Evolutionary conservation across 2,888 invertebrate genomes (phyloP), one percentile per base, ranked within the genome.

Genomic region (Eilema griseolum): DNA sequence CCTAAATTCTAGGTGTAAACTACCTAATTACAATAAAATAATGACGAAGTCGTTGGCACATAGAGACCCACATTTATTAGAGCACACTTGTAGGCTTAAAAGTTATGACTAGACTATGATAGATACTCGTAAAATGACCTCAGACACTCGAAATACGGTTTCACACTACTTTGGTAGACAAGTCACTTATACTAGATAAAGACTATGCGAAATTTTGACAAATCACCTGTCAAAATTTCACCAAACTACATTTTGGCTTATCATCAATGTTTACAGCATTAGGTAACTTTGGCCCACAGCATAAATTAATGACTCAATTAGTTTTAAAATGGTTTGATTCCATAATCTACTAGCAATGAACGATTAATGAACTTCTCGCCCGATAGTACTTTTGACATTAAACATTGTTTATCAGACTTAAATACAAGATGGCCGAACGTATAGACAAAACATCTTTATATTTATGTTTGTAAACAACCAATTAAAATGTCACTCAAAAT

Each of bases 341-440:
- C 26, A 28, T 46, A 60, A 60, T 12, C 57, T 46, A n/a, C 68
- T 60, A 63, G 37, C 60, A 61, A 60, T 33, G 33, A 33, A 57
- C 60, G 61, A 74, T 62, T 63, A 69, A 72, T 72, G 28, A 70
- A 70, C 56, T 59, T 65, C 61, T 52, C 26, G 24, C 12, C 16
- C 66, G 68, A 73, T 79, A 66, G 20, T 14, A 52, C 60, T 70
- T 72, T 68, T 64, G 64, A 72, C 59, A 66, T 61, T 69, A 69
- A 72, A 76, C 67, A 79, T 71, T 60, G 16, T 69, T 80, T 78
- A 78, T 76, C 73, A 33, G 14, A 65, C 2, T 60, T 52, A 65
- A 67, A 81, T 79, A 71, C 74, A 76, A 73, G 41, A 79, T 81
- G 81, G 71, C 71, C 57, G 62, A 24, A 20, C 69, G 71, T 16